Conservation (phyloP, 2,113 vertebrate species). For the Entelurus aequoreus region DNA sequence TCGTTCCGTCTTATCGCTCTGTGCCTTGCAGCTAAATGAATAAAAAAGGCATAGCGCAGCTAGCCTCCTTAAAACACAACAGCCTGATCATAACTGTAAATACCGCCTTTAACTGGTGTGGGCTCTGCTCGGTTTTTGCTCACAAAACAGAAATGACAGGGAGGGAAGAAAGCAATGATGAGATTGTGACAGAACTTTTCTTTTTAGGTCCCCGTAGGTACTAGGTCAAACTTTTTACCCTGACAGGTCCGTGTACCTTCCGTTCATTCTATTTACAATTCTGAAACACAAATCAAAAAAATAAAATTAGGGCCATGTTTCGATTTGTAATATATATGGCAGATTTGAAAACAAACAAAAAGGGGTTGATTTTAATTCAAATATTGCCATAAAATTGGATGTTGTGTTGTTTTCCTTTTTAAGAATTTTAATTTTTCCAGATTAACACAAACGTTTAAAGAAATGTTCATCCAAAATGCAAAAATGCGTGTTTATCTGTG, state of each 20-base stretch:
- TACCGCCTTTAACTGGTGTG: constrained; percentile 58
- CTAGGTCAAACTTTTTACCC: constrained; percentile 2
- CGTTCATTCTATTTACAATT: too few relatives aligned
- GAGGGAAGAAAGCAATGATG: neutral
- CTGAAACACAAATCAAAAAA: too few relatives aligned
- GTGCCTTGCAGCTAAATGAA: constrained; percentile 75
- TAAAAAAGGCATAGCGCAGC: constrained; percentile 52
- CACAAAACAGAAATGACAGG: constrained; percentile 56
- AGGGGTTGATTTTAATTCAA: too few relatives aligned
- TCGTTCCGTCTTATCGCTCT: constrained; percentile 73
- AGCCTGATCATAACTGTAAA: constrained; percentile 67
- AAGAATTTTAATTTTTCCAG: too few relatives aligned
- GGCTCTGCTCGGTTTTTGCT: constrained; percentile 48
- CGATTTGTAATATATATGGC: too few relatives aligned
- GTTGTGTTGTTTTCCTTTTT: too few relatives aligned
- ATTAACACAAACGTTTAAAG: too few relatives aligned
- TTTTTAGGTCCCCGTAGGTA: constrained; percentile 12
- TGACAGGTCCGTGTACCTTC: neutral
- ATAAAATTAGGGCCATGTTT: too few relatives aligned
- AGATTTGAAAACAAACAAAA: too few relatives aligned
- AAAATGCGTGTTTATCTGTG: too few relatives aligned
- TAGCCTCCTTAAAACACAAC: constrained; percentile 61
- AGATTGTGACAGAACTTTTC: neutral
- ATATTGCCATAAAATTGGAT: too few relatives aligned
- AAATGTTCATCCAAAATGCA: too few relatives aligned